phyloP scores from a whole-genome alignment of 1,140 invertebrate species.

The Metaphire vulgaris region DNA sequence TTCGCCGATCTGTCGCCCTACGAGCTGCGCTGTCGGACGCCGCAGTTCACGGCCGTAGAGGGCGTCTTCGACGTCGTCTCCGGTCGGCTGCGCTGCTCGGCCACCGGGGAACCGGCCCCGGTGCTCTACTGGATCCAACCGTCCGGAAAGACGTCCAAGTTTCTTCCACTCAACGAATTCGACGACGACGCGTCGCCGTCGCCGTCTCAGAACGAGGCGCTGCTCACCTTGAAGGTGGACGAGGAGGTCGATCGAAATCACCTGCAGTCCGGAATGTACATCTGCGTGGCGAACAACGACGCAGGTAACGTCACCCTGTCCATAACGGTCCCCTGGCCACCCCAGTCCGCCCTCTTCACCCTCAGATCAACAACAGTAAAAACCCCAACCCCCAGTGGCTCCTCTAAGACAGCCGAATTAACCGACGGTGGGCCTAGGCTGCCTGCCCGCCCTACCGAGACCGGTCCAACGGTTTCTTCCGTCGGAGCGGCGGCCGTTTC shows the following conservation, averaged over 20 bases:
- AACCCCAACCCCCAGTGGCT: background rate
- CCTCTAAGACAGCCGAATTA: background rate
- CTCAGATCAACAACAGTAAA: background rate
- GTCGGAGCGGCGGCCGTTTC: background rate
- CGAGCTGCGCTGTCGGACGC: slow-evolving; percentile 40
- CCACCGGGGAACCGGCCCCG: slow-evolving; percentile 44
- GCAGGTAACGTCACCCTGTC: slow-evolving; percentile 48
- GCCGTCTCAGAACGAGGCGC: slow-evolving; percentile 6
- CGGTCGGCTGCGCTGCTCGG: slow-evolving; percentile 41
- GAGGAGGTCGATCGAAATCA: background rate
- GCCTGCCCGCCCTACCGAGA: background rate
- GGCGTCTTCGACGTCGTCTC: background rate
- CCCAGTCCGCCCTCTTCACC: background rate
- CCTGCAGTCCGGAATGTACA: slow-evolving; percentile 32
- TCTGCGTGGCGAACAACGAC: slow-evolving; percentile 46
- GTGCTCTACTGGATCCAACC: slow-evolving; percentile 47
- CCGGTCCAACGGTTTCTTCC: background rate
- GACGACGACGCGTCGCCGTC: background rate
- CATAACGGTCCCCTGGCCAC: slow-evolving; percentile 45
- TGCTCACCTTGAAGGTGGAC: background rate
- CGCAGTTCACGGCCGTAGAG: background rate
- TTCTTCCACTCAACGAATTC: background rate
- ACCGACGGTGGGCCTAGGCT: background rate
- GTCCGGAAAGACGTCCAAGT: slow-evolving; percentile 37
- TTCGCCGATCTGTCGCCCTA: slow-evolving; percentile 39